Conservation (phyloP, 2,797 vertebrate genomes). For the Craterocephalus amniculus region DNA sequence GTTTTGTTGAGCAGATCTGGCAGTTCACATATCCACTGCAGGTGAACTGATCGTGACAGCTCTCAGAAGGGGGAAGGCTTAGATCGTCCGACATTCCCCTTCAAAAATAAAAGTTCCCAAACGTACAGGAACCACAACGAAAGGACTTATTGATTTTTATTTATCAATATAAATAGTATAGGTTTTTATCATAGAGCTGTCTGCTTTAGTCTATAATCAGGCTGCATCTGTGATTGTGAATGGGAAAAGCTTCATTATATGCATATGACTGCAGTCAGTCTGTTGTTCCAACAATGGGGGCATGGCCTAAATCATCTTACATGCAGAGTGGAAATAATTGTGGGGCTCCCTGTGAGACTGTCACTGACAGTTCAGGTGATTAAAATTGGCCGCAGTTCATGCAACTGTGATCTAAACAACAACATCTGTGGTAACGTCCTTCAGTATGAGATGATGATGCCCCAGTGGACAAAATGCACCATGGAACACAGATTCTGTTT, state of each 20-base stretch:
- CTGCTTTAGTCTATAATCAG: background rate
- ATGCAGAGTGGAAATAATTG: background rate
- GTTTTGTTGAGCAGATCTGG: constrained; percentile 6
- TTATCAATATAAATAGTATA: background rate
- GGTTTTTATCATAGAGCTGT: background rate
- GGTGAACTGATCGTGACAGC: background rate
- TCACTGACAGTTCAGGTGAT: constrained; percentile 32
- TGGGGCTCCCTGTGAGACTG: constrained; percentile 12
- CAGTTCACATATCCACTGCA: background rate
- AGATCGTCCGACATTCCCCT: background rate
- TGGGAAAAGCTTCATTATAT: constrained; percentile 12
- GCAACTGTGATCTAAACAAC: constrained; percentile 39
- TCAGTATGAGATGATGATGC: constrained; percentile 41
- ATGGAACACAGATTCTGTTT: constrained; percentile 11
- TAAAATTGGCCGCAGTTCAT: constrained; percentile 25
- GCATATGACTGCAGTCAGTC: background rate
- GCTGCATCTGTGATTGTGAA: background rate
- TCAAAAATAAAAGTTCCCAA: background rate
- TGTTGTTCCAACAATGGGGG: constrained; percentile 3
- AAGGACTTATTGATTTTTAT: background rate
- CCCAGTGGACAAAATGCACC: constrained; percentile 22
- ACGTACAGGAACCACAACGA: constrained; percentile 4
- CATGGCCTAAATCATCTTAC: constrained; percentile 5
- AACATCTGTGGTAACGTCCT: constrained; percentile 31
- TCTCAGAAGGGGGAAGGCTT: background rate